These are phyloP conservation scores for Sparidentex hasta DNA, from an alignment of 2,797 vertebrate genomes.

Conservation along the genomic window DNA sequence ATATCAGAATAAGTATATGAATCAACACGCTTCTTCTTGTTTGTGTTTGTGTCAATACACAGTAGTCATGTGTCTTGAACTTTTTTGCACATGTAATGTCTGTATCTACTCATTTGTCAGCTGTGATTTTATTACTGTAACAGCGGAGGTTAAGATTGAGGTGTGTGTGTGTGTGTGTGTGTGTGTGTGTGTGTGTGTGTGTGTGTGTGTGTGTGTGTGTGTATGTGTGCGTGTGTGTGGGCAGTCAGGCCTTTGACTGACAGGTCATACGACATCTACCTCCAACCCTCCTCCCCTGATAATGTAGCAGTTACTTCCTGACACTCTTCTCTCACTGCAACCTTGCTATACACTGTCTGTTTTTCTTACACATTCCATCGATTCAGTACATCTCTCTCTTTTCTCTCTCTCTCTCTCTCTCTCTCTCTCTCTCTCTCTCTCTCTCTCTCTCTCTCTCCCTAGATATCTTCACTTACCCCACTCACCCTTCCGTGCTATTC, in stretches of 20 bases:
- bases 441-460: slow-evolving; percentile 4
- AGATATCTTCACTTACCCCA: slow-evolving; percentile 22
- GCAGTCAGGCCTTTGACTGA: slow-evolving; percentile 48
- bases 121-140: neutral
- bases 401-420: slow-evolving; percentile 1
- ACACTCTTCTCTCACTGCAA: slow-evolving; percentile 26
- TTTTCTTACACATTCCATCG: slow-evolving; percentile 9
- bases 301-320: slow-evolving; percentile 62
- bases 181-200: neutral
- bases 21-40: neutral
- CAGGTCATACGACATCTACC: slow-evolving; percentile 74
- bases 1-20: neutral
- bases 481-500: slow-evolving; percentile 41
- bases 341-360: slow-evolving; percentile 16
- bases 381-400: slow-evolving; percentile 7
- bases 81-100: neutral
- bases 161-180: neutral
- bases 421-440: slow-evolving; percentile 1
- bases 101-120: slow-evolving; percentile 1
- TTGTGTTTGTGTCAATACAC: neutral
- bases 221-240: neutral
- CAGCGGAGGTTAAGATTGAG: no score
- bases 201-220: slow-evolving; percentile 3
- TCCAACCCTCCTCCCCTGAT: slow-evolving; percentile 83
- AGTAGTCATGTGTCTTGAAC: neutral